A percentile compares a stretch with the other conserved stretches of the same genome.
phyloP scores from a whole-genome alignment of 2,888 invertebrate genomes.

The Cryptocheilus praepositus region DNA sequence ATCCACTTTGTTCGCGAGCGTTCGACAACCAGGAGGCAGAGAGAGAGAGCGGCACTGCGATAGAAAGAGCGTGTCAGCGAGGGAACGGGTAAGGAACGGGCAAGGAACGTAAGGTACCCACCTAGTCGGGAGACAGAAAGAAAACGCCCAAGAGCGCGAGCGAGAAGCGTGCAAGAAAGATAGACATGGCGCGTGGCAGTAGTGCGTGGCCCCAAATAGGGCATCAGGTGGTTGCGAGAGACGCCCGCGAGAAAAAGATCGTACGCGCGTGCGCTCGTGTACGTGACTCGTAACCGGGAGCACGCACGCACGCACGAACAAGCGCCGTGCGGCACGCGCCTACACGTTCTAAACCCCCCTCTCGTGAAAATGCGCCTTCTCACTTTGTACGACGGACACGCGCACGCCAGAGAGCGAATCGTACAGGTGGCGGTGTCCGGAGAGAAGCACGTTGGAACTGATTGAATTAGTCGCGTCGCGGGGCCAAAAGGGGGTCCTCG shows the following conservation, averaged over 20 bases:
- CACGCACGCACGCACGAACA: slow-evolving; percentile 22
- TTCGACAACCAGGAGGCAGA: neutral
- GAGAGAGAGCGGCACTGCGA: neutral
- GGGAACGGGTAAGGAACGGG: neutral
- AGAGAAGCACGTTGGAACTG: slow-evolving; percentile 1
- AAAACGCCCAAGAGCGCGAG: too few relatives aligned
- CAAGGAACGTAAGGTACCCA: neutral
- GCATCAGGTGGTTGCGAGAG: slow-evolving; percentile 70
- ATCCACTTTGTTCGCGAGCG: slow-evolving; percentile 1
- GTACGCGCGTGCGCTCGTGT: slow-evolving; percentile 55
- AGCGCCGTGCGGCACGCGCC: slow-evolving; percentile 49
- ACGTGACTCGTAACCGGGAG: slow-evolving; percentile 42
- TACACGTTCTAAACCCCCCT: slow-evolving; percentile 26
- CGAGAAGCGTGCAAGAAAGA: slow-evolving; percentile 21
- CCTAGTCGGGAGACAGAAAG: neutral
- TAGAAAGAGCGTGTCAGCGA: neutral
- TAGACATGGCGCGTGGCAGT: slow-evolving; percentile 63
- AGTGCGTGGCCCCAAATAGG: slow-evolving; percentile 71
- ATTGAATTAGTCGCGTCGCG: too few relatives aligned
- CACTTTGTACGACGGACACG: slow-evolving; percentile 12
- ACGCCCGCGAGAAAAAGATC: slow-evolving; percentile 58
- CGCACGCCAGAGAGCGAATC: slow-evolving; percentile 4
- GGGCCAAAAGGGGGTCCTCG: too few relatives aligned
- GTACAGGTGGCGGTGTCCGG: neutral
- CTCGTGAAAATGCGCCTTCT: slow-evolving; percentile 12